Evolutionary conservation across 2,797 vertebrate genomes (phyloP).

Genomic region (Petrocephalus sullivani): DNA sequence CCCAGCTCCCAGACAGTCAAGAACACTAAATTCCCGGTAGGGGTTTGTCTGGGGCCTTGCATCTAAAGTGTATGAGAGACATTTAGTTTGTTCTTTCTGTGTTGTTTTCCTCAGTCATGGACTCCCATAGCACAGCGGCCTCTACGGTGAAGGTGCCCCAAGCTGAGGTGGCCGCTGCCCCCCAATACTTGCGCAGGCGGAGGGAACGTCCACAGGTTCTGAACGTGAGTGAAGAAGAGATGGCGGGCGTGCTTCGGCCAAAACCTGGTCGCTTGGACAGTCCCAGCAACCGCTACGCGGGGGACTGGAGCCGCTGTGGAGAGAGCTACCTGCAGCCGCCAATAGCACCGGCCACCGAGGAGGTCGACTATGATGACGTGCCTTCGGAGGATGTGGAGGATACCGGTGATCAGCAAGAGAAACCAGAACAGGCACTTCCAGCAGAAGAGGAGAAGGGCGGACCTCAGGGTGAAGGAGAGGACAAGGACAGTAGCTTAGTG

Average conservation of each 20-base stretch:
- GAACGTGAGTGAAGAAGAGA: constrained; percentile 67
- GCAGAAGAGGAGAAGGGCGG: constrained; percentile 10
- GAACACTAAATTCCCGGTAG: no score
- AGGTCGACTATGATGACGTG: constrained; percentile 82
- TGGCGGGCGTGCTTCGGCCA: constrained; percentile 74
- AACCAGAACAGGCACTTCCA: not conserved
- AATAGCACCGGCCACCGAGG: constrained; percentile 50
- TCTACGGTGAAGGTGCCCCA: constrained; percentile 31
- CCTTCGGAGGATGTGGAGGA: constrained; percentile 70
- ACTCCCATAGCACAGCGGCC: constrained; percentile 53
- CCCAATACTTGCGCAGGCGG: constrained; percentile 70
- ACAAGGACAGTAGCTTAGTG: constrained; percentile 26
- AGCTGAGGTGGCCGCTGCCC: constrained; percentile 41
- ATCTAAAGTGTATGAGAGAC: not conserved
- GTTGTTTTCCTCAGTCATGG: constrained; percentile 59
- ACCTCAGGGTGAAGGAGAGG: not conserved
- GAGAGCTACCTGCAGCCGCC: constrained; percentile 70
- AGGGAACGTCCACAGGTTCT: constrained; percentile 83
- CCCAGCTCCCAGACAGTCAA: no score
- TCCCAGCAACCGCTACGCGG: constrained; percentile 94
- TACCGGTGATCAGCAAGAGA: constrained; percentile 31
- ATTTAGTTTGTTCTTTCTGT: not conserved
- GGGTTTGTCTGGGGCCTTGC: not conserved
- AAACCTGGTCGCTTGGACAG: constrained; percentile 80
- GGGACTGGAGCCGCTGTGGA: constrained; percentile 90